phyloP scores from a whole-genome alignment of 1,140 invertebrate species.

The Drosophila cardini region DNA sequence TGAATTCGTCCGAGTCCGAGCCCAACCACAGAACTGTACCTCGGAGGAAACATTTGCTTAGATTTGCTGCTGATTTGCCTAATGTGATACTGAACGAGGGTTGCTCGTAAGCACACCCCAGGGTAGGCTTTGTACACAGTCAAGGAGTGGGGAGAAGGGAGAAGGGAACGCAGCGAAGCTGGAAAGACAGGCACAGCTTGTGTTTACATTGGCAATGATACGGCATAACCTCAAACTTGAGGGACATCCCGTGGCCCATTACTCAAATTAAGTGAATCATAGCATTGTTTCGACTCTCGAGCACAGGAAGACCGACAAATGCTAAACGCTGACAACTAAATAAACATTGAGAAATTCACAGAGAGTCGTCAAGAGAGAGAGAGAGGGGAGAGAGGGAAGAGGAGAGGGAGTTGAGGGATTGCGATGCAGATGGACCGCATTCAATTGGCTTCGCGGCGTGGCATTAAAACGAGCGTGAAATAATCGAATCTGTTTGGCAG shows the following conservation, averaged over 20 bases:
- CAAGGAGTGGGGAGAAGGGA: not conserved
- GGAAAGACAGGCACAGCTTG: constrained; percentile 22
- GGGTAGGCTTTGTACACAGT: constrained; percentile 63
- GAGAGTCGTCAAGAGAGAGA: constrained; percentile 22
- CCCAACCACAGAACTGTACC: constrained; percentile 4
- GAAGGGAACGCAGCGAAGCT: not conserved
- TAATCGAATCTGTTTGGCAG: constrained; percentile 24
- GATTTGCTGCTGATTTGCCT: constrained; percentile 58
- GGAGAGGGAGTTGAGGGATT: not conserved
- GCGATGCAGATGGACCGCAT: constrained; percentile 47
- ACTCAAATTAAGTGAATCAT: constrained; percentile 84
- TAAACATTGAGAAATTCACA: constrained; percentile 77
- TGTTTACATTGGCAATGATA: constrained; percentile 82
- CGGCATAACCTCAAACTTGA: constrained; percentile 72
- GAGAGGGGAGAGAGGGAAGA: constrained; percentile 1
- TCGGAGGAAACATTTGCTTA: constrained; percentile 8
- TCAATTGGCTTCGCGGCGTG: constrained; percentile 79
- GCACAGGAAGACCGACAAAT: constrained; percentile 62
- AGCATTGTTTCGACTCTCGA: constrained; percentile 74
- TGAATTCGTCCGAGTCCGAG: constrained; percentile 33
- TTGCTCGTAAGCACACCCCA: constrained; percentile 57
- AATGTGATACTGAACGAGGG: constrained; percentile 32
- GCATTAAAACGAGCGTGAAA: constrained; percentile 78
- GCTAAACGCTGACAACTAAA: constrained; percentile 79
- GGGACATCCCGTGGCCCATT: constrained; percentile 65